A percentile compares a stretch with the other conserved stretches of the same genome.
These are phyloP conservation scores for Parascotia fuliginaria DNA, from an alignment of 2,888 invertebrate species.

Conservation along the genomic window DNA sequence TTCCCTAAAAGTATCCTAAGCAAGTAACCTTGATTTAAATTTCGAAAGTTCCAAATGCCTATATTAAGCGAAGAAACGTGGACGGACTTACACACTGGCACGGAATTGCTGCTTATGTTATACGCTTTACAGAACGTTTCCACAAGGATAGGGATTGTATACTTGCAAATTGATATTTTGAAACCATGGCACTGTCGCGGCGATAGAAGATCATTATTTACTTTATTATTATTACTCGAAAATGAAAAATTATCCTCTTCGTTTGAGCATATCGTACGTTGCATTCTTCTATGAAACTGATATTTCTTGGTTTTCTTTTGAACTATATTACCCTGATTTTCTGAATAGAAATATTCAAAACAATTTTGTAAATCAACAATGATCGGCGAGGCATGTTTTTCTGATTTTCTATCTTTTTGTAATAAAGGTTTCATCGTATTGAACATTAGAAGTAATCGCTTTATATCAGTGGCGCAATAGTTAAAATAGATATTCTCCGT, in stretches of 20 bases:
- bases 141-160: constrained; percentile 26
- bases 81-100: constrained; percentile 9
- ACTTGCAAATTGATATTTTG: constrained; percentile 28
- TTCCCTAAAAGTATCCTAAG: constrained; percentile 43
- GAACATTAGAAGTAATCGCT: constrained; percentile 10
- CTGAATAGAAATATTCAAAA: background rate
- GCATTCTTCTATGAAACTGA: background rate
- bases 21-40: constrained; percentile 48
- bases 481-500: background rate
- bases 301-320: background rate
- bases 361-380: background rate
- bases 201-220: constrained; percentile 13
- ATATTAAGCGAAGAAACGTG: constrained; percentile 24
- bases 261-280: background rate
- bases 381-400: background rate
- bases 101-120: constrained; percentile 1
- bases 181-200: constrained; percentile 22
- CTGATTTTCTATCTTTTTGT: background rate
- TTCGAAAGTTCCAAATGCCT: constrained; percentile 48
- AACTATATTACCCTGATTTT: background rate
- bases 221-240: constrained; percentile 6
- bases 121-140: constrained; percentile 7
- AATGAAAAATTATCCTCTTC: constrained; percentile 1
- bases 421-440: constrained; percentile 11
- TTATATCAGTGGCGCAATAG: constrained; percentile 8